Conservation (phyloP, 2,888 invertebrate species). For the Elegia similella region DNA sequence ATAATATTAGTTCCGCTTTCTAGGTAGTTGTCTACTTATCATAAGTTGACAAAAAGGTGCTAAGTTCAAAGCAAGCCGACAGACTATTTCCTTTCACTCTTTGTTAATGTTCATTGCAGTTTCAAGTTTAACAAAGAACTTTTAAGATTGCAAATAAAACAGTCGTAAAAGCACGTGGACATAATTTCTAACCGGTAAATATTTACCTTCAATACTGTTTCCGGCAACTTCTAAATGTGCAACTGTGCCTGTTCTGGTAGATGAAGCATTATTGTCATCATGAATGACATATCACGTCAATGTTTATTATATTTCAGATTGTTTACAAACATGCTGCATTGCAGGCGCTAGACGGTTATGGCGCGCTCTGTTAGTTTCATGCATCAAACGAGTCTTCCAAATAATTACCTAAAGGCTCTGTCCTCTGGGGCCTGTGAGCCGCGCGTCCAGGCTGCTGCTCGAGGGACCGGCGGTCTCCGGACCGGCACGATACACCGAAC, state of each 20-base stretch:
- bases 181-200: not conserved
- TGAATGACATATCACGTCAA: constrained; percentile 21
- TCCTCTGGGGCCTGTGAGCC: constrained; percentile 64
- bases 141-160: not conserved
- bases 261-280: constrained; percentile 32
- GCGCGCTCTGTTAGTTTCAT: constrained; percentile 26
- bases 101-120: constrained; percentile 6
- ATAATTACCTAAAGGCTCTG: constrained; percentile 80
- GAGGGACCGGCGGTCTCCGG: constrained; percentile 70
- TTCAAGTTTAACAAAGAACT: not conserved
- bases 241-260: not conserved
- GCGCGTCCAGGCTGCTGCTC: constrained; percentile 72
- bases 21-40: not conserved
- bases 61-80: constrained; percentile 6
- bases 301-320: constrained; percentile 36
- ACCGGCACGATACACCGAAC: constrained; percentile 80
- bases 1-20: not conserved
- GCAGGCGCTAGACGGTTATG: constrained; percentile 35
- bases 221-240: not conserved
- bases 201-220: not conserved
- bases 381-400: constrained; percentile 38
- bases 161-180: constrained; percentile 13
- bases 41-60: not conserved
- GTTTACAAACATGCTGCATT: constrained; percentile 52
- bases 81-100: not conserved